Percentiles rank a stretch among this genome's conserved stretches.
Evolutionary conservation across 2,888 invertebrate species (phyloP).

Genomic region (Protodeltote pygarga): DNA sequence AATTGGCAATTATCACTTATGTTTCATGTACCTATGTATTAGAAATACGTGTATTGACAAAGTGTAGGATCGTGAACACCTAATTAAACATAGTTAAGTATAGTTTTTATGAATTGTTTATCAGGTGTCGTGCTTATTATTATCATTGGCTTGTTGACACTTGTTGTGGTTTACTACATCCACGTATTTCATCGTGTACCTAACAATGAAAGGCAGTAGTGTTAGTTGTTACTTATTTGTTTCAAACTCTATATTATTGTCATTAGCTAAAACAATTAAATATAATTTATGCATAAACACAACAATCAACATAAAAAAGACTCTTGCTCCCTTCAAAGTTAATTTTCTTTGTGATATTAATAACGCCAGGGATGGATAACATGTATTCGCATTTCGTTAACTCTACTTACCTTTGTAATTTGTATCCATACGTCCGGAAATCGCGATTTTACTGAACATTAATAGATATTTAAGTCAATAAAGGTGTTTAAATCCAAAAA

Average conservation of each 20-base stretch:
- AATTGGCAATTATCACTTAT: slow-evolving; percentile 3
- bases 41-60: slow-evolving; percentile 14
- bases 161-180: slow-evolving; percentile 36
- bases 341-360: slow-evolving; percentile 14
- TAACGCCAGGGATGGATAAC: neutral
- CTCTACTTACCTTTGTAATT: too few relatives aligned
- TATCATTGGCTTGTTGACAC: slow-evolving; percentile 25
- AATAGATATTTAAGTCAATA: too few relatives aligned
- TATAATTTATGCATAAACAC: neutral
- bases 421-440: too few relatives aligned
- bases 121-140: slow-evolving; percentile 37
- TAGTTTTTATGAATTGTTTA: slow-evolving; percentile 34
- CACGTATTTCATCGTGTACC: slow-evolving; percentile 3
- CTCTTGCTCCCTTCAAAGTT: neutral
- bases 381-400: too few relatives aligned
- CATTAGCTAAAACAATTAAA: neutral
- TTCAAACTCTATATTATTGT: slow-evolving; percentile 10
- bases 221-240: neutral
- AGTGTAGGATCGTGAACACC: slow-evolving; percentile 21
- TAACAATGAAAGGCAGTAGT: slow-evolving; percentile 2
- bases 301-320: too few relatives aligned
- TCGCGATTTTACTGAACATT: too few relatives aligned
- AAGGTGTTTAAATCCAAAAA: too few relatives aligned
- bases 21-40: slow-evolving; percentile 9
- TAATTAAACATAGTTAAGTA: slow-evolving; percentile 33